Percentiles rank a stretch among this genome's conserved stretches.
Conservation (phyloP, 2,113 vertebrate species). For the Passerina amoena region DNA sequence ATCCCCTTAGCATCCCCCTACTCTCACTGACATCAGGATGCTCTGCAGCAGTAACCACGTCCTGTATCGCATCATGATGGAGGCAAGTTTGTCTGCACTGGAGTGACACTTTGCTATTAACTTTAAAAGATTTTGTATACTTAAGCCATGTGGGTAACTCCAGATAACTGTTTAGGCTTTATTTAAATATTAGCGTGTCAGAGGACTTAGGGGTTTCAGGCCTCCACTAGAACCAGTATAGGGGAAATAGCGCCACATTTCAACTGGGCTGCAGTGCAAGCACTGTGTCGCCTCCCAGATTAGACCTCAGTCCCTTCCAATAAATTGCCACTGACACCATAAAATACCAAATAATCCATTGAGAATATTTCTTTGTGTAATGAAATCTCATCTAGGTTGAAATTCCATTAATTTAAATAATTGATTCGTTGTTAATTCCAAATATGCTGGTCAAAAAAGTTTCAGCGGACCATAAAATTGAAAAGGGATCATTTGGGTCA, state of each 20-base stretch:
- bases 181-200: not conserved
- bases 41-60: rapidly evolving
- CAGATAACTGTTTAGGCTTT: not conserved
- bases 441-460: not conserved
- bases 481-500: not conserved
- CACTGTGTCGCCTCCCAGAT: not conserved
- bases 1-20: not conserved
- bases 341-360: not conserved
- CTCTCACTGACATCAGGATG: not conserved
- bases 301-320: not conserved
- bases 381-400: not conserved
- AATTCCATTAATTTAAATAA: not conserved
- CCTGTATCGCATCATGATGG: not conserved
- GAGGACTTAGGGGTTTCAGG: not conserved
- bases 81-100: not conserved
- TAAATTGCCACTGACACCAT: not conserved
- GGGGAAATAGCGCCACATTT: not conserved
- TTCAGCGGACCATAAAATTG: not conserved
- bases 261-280: not conserved
- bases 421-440: not conserved
- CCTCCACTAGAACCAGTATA: not conserved
- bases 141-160: not conserved
- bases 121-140: not conserved
- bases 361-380: not conserved
- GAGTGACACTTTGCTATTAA: not conserved